These are phyloP conservation scores for Zoroaster sp. DNA, from an alignment of 53 echinoderm and acorn worm genomes.

Conservation along the genomic window DNA sequence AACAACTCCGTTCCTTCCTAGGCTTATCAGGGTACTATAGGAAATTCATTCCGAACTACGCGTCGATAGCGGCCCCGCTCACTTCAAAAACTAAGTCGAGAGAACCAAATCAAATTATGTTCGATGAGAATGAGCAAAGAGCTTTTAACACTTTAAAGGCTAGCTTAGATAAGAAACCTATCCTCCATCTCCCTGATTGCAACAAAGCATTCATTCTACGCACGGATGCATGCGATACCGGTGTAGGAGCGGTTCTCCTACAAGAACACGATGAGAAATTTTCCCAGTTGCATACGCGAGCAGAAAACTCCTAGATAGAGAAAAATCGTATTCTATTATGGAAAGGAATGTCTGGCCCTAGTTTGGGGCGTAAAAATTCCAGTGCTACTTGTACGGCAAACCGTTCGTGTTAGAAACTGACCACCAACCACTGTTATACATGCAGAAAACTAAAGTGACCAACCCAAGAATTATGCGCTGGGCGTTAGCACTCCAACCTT, in stretches of 20 bases:
- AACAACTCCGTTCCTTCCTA: not conserved
- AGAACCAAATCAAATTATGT: not conserved
- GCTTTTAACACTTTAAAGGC: not conserved
- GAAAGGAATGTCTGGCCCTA: constrained; percentile 42
- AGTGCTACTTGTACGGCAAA: constrained; percentile 17
- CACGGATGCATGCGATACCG: not conserved
- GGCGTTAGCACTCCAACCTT: constrained; percentile 25
- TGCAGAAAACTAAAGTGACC: not conserved
- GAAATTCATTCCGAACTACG: constrained; percentile 5
- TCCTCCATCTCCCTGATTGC: not conserved
- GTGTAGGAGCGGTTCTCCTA: constrained; percentile 36
- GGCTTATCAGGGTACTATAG: not conserved
- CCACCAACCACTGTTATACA: constrained; percentile 25
- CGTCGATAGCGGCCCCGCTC: not conserved
- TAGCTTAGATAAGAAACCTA: not conserved
- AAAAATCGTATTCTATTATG: not conserved
- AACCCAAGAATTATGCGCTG: constrained; percentile 16
- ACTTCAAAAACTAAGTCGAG: constrained; percentile 7
- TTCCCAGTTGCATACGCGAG: constrained; percentile 30
- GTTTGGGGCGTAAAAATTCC: constrained; percentile 32
- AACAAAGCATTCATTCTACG: not conserved
- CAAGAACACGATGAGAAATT: not conserved
- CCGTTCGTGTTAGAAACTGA: constrained; percentile 28
- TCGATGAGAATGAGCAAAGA: not conserved
- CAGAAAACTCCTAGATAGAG: not conserved